These are phyloP conservation scores for Ictidomys tridecemlineatus DNA, from an alignment of 2,113 vertebrate genomes.

Conservation along the genomic window DNA sequence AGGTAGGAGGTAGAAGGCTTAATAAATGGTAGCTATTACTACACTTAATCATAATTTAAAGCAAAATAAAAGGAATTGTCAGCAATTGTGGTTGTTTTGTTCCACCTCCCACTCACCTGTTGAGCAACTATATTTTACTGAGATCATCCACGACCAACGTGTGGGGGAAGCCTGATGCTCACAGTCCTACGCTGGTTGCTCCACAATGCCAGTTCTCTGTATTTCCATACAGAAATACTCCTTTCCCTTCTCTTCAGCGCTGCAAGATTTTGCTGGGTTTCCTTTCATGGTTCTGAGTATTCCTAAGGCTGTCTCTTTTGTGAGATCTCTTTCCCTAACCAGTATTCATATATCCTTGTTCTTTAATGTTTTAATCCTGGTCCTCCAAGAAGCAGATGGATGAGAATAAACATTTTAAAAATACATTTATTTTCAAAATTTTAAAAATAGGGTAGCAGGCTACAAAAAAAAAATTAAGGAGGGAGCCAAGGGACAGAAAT, in stretches of 20 bases:
- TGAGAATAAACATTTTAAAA: neutral
- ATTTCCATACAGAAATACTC: neutral
- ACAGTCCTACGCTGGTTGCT: neutral
- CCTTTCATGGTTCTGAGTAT: neutral
- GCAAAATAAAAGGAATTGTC: neutral
- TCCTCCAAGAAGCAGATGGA: neutral
- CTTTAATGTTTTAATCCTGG: neutral
- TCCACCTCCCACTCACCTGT: neutral
- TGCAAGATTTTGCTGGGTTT: neutral
- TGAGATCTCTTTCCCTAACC: neutral
- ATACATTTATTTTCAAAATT: neutral
- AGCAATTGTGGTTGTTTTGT: neutral
- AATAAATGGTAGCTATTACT: neutral
- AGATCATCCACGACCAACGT: neutral
- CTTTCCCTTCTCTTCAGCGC: neutral
- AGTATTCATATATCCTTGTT: neutral
- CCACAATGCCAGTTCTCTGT: too few species aligned
- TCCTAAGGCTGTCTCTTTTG: neutral
- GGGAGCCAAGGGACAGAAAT: neutral
- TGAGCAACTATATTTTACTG: too few species aligned
- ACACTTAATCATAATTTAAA: constrained; percentile 32
- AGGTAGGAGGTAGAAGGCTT: neutral
- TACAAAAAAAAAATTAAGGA: neutral
- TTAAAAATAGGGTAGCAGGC: too few species aligned
- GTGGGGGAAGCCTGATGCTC: neutral